A percentile compares a stretch with the other conserved stretches of the same genome.
Conservation (phyloP, 1,140 invertebrate genomes). For the Onthophagus taurus region DNA sequence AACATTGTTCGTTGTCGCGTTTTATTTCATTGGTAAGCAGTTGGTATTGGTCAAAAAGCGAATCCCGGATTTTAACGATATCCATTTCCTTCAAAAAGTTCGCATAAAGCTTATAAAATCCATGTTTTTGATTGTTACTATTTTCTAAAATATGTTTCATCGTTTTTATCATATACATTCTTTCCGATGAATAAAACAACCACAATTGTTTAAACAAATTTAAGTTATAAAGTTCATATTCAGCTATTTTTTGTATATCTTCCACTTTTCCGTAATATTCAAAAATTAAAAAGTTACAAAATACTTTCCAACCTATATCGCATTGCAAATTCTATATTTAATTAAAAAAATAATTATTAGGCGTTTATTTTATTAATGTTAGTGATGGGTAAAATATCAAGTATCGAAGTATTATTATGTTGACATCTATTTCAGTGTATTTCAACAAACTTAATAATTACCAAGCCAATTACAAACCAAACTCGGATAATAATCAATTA, state of each 20-base stretch:
- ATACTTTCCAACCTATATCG: constrained; percentile 3
- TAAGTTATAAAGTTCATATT: neutral
- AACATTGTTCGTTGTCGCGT: neutral
- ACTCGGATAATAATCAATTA: too few species aligned
- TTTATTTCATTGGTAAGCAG: constrained; percentile 4
- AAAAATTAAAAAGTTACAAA: constrained; percentile 12
- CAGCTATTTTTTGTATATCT: neutral
- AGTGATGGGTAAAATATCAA: too few species aligned
- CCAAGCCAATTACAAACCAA: too few species aligned
- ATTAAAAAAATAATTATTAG: too few species aligned
- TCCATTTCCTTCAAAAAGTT: neutral
- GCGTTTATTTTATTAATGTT: too few species aligned
- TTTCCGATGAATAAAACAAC: constrained; percentile 9
- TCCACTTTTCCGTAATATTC: constrained; percentile 7
- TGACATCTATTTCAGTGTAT: too few species aligned
- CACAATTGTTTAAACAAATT: neutral
- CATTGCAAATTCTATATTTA: constrained; percentile 8
- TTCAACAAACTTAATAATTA: too few species aligned
- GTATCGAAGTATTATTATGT: too few species aligned
- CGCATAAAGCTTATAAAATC: neutral
- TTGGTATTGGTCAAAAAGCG: neutral
- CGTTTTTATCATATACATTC: constrained; percentile 9
- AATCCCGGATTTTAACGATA: neutral
- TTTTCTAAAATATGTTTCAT: constrained; percentile 4
- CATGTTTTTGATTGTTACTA: neutral